Base-by-base conservation (phyloP, 2,797 vertebrate species). In the Pangasius macronema region DNA sequence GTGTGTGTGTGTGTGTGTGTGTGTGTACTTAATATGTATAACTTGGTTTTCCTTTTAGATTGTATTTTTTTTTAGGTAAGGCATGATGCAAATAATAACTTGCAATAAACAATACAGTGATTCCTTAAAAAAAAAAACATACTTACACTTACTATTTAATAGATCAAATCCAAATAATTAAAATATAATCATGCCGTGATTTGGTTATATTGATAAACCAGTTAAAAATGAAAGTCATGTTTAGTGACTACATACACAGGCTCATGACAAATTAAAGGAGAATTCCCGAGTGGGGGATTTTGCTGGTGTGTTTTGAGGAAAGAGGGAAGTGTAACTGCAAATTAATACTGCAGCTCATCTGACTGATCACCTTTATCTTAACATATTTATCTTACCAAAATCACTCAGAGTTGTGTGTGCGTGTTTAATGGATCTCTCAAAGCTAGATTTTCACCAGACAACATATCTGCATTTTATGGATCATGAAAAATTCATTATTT, bases 231-330 rank as follows among this genome's bases (percentile, higher is more conserved):
- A 46, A 30, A 82, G 39, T 49, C 80, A 65, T 30, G 39, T 9
- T 82, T 27, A 27, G 11, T 3, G 22, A 65, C 20, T 59, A 3
- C 39, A 30, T 63, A 33, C 51, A 51, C 46, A 18, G 8, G 3
- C 14, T 20, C 30, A 24, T 18, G 73, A 30, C 57, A 82, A 49
- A 49, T 30, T 20, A 20, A 65, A 82, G 80, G 39, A 82, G 30
- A 82, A 82, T 49, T 82, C 42, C 80, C 80, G 8, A 0, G 39
- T 39, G 24, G 77, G 80, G 59, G 59, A 65, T 65, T 82, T 49
- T 30, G 27, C 80, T 65, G 39, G 24, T 82, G 42, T 65, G 39
- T 65, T 63, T 39, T 82, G 36, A 63, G 8, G 22, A 82, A 65
- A 65, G 2, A 82, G 24, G 80, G 80, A 82, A 49, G 59, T 82